These are phyloP conservation scores for Nyctereutes procyonoides DNA, from an alignment of 2,113 vertebrate genomes.

Conservation along the genomic window DNA sequence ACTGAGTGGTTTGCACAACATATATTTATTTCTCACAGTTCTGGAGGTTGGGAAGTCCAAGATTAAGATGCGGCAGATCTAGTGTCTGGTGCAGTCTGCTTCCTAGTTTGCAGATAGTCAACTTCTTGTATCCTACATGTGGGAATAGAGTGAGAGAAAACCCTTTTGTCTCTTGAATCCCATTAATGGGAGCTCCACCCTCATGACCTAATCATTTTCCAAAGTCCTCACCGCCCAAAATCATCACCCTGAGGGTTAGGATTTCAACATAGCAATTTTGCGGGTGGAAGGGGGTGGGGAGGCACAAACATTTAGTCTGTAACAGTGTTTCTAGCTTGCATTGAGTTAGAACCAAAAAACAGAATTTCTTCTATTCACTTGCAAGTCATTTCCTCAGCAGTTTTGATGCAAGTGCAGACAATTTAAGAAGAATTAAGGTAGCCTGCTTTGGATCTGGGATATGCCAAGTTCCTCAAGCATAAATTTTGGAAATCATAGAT, in stretches of 20 bases:
- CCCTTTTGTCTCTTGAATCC: neutral
- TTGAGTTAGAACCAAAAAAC: neutral
- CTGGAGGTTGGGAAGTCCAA: neutral
- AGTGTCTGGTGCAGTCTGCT: neutral
- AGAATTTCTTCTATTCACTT: neutral
- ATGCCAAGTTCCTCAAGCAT: neutral
- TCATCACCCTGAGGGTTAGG: neutral
- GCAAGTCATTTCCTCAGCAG: neutral
- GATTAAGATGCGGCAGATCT: neutral
- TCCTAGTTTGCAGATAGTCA: neutral
- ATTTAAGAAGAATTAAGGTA: neutral
- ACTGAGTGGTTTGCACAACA: neutral
- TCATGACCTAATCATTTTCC: neutral
- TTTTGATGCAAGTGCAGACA: neutral
- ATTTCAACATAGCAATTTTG: neutral
- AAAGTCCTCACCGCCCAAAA: neutral
- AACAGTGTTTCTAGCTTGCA: neutral
- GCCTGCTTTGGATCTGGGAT: neutral
- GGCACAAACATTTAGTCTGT: neutral
- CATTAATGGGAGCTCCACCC: neutral
- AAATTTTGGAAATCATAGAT: slow-evolving; percentile 7
- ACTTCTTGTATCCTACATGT: neutral
- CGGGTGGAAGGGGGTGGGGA: fast-evolving
- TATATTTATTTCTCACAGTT: neutral
- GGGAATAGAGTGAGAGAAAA: neutral